phyloP scores from a whole-genome alignment of 2,797 vertebrate species.

The Gymnoscopelus braueri region DNA sequence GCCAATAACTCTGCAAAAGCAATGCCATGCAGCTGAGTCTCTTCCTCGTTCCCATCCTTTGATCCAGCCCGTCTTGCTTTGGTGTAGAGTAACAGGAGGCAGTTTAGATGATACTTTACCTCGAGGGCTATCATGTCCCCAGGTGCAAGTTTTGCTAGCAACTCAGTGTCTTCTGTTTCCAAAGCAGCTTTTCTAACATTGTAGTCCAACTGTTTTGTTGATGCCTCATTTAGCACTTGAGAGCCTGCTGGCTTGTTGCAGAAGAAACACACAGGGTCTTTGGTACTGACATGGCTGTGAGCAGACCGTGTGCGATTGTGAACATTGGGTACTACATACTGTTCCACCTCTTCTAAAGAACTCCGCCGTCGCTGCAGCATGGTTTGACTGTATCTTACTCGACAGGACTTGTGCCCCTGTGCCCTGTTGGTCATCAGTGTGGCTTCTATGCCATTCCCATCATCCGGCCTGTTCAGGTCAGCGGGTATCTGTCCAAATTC shows the following conservation, averaged over 20 bases:
- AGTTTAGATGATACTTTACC: slow-evolving; percentile 16
- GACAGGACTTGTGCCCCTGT: slow-evolving; percentile 18
- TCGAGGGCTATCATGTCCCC: slow-evolving; percentile 21
- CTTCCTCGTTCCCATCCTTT: slow-evolving; percentile 8
- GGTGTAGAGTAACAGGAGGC: slow-evolving; percentile 6
- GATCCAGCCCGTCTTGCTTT: not conserved
- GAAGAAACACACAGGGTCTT: slow-evolving; percentile 14
- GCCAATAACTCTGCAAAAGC: slow-evolving; percentile 12
- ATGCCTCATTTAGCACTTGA: slow-evolving; percentile 13
- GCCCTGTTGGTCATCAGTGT: slow-evolving; percentile 17
- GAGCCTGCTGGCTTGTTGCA: slow-evolving; percentile 13
- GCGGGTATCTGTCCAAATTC: not conserved
- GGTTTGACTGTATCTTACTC: slow-evolving; percentile 5
- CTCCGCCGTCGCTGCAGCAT: not conserved
- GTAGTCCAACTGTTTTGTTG: slow-evolving; percentile 7
- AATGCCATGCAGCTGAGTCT: slow-evolving; percentile 6
- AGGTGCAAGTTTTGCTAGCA: slow-evolving; percentile 17
- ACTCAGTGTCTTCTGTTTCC: slow-evolving; percentile 4
- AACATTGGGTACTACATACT: not conserved
- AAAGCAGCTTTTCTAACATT: slow-evolving; percentile 11
- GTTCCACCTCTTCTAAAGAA: not conserved
- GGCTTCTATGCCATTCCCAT: slow-evolving; percentile 14
- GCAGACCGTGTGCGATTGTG: not conserved
- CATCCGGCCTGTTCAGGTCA: slow-evolving; percentile 2
- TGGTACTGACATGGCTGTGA: slow-evolving; percentile 6